Percentiles rank a stretch among this genome's conserved stretches.
Evolutionary conservation across 2,888 invertebrate species (phyloP).

Genomic region (Tipula unca): DNA sequence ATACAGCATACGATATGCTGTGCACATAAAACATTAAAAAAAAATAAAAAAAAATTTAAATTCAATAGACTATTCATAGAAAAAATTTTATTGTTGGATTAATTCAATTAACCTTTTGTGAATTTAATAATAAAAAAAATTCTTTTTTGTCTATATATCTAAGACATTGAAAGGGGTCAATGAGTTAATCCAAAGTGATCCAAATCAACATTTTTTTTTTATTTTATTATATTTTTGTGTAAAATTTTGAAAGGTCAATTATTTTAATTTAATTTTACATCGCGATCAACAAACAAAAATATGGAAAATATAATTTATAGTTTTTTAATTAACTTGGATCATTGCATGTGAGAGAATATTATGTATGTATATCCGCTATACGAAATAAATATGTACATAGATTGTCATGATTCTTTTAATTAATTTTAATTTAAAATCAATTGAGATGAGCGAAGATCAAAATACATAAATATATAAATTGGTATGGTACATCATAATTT

Average conservation of each 20-base stretch:
- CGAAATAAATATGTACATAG: background rate
- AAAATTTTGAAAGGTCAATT: background rate
- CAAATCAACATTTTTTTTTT: background rate
- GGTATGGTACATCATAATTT: constrained; percentile 3
- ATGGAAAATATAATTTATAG: background rate
- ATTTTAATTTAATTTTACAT: background rate
- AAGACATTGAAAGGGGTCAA: background rate
- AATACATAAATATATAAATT: background rate
- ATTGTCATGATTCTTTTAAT: background rate
- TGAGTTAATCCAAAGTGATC: background rate
- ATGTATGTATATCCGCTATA: background rate
- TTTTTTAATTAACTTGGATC: background rate
- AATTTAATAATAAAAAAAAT: background rate
- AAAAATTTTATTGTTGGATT: background rate
- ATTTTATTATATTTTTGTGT: background rate
- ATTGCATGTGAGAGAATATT: background rate
- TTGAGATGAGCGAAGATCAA: background rate
- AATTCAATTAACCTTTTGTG: constrained; percentile 8
- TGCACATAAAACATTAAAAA: background rate
- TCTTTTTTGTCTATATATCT: background rate
- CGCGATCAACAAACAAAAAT: background rate
- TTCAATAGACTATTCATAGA: background rate
- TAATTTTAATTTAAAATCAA: background rate
- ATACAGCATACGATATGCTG: background rate
- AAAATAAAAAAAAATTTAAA: background rate